Evolutionary conservation across 2,797 vertebrate genomes (phyloP).

Genomic region (Rallus crepitans): DNA sequence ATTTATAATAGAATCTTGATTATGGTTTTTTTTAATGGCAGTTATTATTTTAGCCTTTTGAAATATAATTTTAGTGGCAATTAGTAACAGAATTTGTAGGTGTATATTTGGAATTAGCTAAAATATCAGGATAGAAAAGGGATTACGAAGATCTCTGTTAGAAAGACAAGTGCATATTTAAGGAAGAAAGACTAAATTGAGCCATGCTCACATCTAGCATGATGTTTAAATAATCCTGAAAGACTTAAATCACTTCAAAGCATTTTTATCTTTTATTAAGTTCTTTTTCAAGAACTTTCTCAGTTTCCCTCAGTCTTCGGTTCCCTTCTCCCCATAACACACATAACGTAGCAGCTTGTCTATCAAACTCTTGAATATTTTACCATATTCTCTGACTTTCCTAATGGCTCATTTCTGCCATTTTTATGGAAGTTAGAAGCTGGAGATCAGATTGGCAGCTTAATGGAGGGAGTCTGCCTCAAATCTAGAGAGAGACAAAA

Average conservation of each 20-base stretch:
- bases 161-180: background rate
- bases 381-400: background rate
- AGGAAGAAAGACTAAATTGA: background rate
- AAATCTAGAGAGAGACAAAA: background rate
- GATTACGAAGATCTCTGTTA: background rate
- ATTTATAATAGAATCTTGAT: background rate
- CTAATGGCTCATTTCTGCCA: background rate
- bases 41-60: background rate
- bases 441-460: background rate
- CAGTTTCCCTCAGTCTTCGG: background rate
- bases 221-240: constrained; percentile 44
- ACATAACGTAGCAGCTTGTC: background rate
- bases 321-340: background rate
- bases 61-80: background rate
- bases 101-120: background rate
- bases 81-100: background rate
- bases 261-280: background rate
- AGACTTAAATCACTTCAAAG: constrained; percentile 48
- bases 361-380: background rate
- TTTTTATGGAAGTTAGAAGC: background rate
- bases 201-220: background rate
- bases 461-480: background rate
- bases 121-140: background rate
- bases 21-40: rapidly evolving
- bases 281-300: background rate